Conservation (phyloP, 2,797 vertebrate genomes). For the Miichthys miiuy region DNA sequence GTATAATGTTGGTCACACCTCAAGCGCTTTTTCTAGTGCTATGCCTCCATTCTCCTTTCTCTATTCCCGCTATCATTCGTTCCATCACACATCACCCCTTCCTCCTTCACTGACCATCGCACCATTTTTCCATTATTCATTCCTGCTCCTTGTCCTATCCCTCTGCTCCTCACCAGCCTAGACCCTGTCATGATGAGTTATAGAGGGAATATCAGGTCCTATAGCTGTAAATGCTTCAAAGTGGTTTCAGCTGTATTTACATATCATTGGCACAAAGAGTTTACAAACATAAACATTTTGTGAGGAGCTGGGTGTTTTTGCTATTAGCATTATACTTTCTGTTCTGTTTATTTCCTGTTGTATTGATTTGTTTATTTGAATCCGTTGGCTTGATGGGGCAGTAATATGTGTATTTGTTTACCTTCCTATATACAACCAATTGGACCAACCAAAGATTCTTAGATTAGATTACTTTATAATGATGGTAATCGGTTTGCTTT, state of each 20-base stretch:
- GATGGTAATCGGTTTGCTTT: neutral
- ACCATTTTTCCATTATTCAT: conserved; percentile 67
- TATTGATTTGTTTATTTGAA: neutral
- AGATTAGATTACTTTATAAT: conserved; percentile 9
- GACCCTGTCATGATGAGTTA: conserved; percentile 60
- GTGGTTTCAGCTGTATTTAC: conserved; percentile 39
- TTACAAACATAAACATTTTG: neutral
- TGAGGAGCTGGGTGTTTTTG: neutral
- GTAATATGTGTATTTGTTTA: conserved; percentile 7
- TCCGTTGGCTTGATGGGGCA: too few species aligned
- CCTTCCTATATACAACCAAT: neutral
- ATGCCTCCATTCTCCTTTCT: conserved; percentile 35
- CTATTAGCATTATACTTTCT: neutral
- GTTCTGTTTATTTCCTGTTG: neutral
- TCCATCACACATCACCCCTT: conserved; percentile 46
- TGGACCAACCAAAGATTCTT: neutral
- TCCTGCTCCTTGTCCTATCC: conserved; percentile 32
- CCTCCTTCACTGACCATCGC: conserved; percentile 55
- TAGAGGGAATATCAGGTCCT: conserved; percentile 39
- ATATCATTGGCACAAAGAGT: conserved; percentile 14
- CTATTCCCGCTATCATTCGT: conserved; percentile 45
- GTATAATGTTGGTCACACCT: conserved; percentile 66
- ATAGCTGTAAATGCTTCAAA: conserved; percentile 37
- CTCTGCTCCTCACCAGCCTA: conserved; percentile 45
- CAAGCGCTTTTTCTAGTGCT: conserved; percentile 35